phyloP scores from a whole-genome alignment of 2,797 vertebrate genomes.

The Mico argentatus region DNA sequence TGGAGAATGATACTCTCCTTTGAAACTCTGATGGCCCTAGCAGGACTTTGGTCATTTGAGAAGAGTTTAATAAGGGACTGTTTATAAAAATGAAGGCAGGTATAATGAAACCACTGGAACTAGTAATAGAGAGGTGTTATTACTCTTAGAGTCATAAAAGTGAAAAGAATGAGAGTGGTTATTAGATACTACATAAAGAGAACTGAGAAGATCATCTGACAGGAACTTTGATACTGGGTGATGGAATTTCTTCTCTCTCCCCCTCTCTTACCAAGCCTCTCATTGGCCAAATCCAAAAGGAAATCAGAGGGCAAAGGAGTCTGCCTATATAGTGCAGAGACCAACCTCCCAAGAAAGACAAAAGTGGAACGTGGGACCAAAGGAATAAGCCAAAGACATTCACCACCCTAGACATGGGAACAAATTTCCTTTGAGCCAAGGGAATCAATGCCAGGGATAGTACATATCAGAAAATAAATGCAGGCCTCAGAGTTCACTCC shows the following conservation, averaged over 20 bases:
- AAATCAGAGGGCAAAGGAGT: not conserved
- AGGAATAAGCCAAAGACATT: not conserved
- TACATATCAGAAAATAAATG: not conserved
- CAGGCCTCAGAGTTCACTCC: not conserved
- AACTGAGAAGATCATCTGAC: not conserved
- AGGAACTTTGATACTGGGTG: not conserved
- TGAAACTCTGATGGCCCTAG: not conserved
- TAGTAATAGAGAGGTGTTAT: not conserved
- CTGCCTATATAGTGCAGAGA: not conserved
- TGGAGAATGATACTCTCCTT: not conserved
- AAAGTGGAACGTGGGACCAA: not conserved
- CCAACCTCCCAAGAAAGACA: not conserved
- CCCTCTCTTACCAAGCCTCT: not conserved
- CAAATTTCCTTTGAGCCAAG: not conserved
- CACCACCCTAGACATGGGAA: not conserved
- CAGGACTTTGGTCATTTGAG: not conserved
- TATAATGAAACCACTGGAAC: not conserved
- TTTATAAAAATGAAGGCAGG: not conserved
- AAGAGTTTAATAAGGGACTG: not conserved
- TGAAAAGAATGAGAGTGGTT: not conserved
- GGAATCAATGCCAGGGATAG: not conserved
- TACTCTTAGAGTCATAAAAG: not conserved
- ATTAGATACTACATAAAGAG: not conserved
- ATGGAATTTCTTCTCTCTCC: not conserved
- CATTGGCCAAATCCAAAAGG: not conserved